A percentile compares a stretch with the other conserved stretches of the same genome.
Evolutionary conservation across 2,113 vertebrate genomes (phyloP).

Genomic region (Pomatorhinus ruficollis): DNA sequence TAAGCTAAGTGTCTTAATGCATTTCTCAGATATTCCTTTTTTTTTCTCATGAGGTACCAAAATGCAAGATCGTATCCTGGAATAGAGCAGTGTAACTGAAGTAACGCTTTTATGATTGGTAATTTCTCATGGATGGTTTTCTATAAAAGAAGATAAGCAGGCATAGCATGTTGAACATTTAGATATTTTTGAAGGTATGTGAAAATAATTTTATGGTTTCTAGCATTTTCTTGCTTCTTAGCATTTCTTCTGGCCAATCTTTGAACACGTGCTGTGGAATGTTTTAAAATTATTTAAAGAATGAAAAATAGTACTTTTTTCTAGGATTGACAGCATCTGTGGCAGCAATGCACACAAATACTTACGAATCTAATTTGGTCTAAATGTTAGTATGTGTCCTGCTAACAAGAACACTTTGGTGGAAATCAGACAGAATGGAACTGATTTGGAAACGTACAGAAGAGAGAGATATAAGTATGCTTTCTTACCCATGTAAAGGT

Average conservation of each 20-base stretch:
- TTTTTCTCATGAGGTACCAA: background rate
- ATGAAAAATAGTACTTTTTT: background rate
- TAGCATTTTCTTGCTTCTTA: background rate
- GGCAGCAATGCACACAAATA: background rate
- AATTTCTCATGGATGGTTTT: background rate
- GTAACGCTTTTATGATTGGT: background rate
- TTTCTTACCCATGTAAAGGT: slow-evolving; percentile 40
- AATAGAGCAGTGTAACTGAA: background rate
- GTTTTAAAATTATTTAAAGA: background rate
- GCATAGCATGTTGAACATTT: background rate
- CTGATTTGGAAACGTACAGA: background rate
- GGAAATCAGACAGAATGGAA: background rate
- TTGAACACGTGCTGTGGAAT: background rate
- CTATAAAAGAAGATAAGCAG: background rate
- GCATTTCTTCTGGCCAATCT: background rate
- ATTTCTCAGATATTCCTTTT: background rate
- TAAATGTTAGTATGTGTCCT: background rate
- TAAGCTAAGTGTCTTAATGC: background rate
- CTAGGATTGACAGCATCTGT: background rate
- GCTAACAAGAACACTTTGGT: background rate
- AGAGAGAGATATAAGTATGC: background rate
- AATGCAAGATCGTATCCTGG: background rate
- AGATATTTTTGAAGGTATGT: background rate
- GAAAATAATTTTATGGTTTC: background rate
- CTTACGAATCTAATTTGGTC: background rate